Base-by-base conservation (phyloP, 30 jellyfish, hydroid and myxozoan genomes). In the Mastigias papua region DNA sequence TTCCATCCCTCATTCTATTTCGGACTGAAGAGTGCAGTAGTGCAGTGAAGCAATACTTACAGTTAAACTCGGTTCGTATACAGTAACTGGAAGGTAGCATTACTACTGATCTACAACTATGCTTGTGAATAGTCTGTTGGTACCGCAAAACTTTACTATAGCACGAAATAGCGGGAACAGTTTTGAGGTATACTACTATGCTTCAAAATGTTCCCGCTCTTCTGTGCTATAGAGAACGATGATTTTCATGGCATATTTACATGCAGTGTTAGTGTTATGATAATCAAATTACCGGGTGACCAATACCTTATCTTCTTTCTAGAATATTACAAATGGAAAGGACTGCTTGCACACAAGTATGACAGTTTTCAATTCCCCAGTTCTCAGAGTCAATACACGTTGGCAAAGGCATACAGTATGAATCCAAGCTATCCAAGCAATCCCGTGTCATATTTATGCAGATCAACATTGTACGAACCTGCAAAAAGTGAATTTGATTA, bases 371-470 rank as follows among this genome's bases (percentile, higher is more conserved):
- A 23, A 29, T 77, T 61, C 46, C 77, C 76, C 54, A 7, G 1
- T 23, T 54, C 20, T 21, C n/a, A n/a, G 48, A n/a, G n/a, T 51
- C 19, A 57, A 15, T 49, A 70, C 21, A 31, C 92, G 34, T 34
- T 69, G 51, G 54, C 78, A 30, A 26, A 63, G 13, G 37, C 34
- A 28, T 77, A 77, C 88, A 32, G 46, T 28, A 73, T 34, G 49
- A 67, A 75, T 2, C 75, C 86, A 15, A 69, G 65, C 11, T 83
- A 83, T 50, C 92, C 92, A 19, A 35, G 37, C 78, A 83, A 32
- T 37, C 92, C 92, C 6, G 25, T 86, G 11, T 83, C 86, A 28
- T 83, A 16, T 73, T 54, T 35, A 0, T 83, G 92, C 92, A 75
- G 63, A 26, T 69, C 92, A n/a, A 69, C 86, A 17, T 58, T 83